Percentiles rank a stretch among this genome's conserved stretches.
Evolutionary conservation across 2,888 invertebrate species (phyloP).

Genomic region (Brenthis hecate): DNA sequence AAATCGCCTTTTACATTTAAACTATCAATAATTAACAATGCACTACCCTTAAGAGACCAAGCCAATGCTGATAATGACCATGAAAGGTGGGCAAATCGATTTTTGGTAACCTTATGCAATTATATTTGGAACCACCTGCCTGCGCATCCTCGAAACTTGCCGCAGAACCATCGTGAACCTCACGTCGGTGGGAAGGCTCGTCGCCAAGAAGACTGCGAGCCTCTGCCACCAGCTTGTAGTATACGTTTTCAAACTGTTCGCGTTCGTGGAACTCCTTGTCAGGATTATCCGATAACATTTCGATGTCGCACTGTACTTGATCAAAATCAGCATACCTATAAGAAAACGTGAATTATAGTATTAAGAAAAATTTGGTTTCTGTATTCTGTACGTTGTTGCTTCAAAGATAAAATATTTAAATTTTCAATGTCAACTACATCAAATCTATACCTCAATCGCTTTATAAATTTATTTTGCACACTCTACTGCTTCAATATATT

Average conservation of each 20-base stretch:
- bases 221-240: conserved; percentile 24
- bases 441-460: no score
- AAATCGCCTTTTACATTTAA: conserved; percentile 32
- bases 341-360: no score
- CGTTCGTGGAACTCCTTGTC: conserved; percentile 22
- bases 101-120: conserved; percentile 32
- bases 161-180: not conserved
- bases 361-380: no score
- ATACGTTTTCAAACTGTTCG: no score
- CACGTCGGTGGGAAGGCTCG: not conserved
- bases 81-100: conserved; percentile 34
- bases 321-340: conserved; percentile 32
- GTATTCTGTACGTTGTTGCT: no score
- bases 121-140: conserved; percentile 10
- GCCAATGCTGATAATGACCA: conserved; percentile 35
- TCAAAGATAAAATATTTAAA: no score
- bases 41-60: conserved; percentile 24
- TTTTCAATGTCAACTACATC: no score
- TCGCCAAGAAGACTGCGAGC: conserved; percentile 5
- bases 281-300: conserved; percentile 27
- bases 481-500: no score
- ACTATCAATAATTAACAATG: conserved; percentile 33
- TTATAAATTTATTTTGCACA: no score
- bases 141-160: not conserved
- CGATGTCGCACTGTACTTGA: conserved; percentile 32